Evolutionary conservation across 2,888 invertebrate genomes (phyloP).

Genomic region (Dexiosoma caninum): DNA sequence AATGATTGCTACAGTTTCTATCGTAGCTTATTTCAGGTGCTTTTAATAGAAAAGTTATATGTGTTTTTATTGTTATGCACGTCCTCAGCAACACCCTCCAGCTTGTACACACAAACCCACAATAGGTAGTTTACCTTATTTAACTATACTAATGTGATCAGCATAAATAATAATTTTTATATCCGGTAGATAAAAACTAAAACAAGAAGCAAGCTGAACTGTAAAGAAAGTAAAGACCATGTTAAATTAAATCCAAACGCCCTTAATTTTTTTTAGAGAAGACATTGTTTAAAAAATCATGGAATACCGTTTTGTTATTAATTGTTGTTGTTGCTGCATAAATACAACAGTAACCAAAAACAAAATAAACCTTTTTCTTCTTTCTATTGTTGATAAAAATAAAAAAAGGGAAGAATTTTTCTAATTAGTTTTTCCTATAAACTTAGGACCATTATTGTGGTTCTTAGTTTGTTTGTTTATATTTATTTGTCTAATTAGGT

Average conservation of each 20-base stretch:
- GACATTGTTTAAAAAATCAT: constrained; percentile 10
- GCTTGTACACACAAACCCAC: constrained; percentile 20
- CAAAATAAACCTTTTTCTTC: constrained; percentile 4
- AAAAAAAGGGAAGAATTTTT: neutral
- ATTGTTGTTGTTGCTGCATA: constrained; percentile 12
- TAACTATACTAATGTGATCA: constrained; percentile 42
- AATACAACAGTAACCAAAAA: constrained; percentile 8
- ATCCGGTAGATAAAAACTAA: constrained; percentile 55
- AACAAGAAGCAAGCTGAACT: neutral
- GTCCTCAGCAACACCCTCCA: constrained; percentile 34
- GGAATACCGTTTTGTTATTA: constrained; percentile 41
- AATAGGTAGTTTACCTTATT: constrained; percentile 7
- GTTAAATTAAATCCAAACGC: constrained; percentile 44
- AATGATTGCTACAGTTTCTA: neutral
- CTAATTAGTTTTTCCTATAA: neutral
- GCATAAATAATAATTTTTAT: constrained; percentile 61
- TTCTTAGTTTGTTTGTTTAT: neutral
- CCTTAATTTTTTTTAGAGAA: constrained; percentile 33
- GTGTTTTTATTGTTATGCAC: neutral
- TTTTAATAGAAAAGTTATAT: neutral
- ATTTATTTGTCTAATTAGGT: neutral
- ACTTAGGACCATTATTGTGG: neutral
- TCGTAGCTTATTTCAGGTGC: neutral
- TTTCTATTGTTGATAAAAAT: constrained; percentile 34
- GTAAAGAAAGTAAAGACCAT: neutral